These are phyloP conservation scores for Megathymus violae DNA, from an alignment of 1,140 invertebrate species.

Conservation along the genomic window DNA sequence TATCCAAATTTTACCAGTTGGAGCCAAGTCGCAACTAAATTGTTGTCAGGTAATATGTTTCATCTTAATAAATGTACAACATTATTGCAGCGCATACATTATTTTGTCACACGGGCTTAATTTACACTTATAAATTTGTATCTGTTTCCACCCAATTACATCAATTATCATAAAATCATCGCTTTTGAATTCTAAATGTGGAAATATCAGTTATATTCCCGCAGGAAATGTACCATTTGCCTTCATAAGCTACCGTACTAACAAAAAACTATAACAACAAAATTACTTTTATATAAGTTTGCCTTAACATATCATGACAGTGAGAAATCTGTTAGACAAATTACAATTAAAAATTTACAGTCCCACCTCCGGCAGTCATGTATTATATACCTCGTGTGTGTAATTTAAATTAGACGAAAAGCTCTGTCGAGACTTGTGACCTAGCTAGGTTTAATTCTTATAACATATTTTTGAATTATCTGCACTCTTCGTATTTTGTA, in stretches of 20 bases:
- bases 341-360: conserved; percentile 30
- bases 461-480: conserved; percentile 40
- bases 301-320: conserved; percentile 13
- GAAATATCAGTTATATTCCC: too few species aligned
- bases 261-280: too few species aligned
- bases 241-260: too few species aligned
- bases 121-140: conserved; percentile 18
- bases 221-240: too few species aligned
- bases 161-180: neutral
- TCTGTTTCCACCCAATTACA: conserved; percentile 1
- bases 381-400: conserved; percentile 20
- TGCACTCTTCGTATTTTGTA: neutral
- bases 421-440: conserved; percentile 10
- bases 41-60: conserved; percentile 87
- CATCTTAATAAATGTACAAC: conserved; percentile 6
- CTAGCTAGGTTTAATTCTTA: conserved; percentile 70
- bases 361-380: conserved; percentile 13
- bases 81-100: conserved; percentile 8
- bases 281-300: too few species aligned
- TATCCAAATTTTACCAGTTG: conserved; percentile 93
- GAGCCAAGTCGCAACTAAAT: conserved; percentile 92
- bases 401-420: conserved; percentile 31
- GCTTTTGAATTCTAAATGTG: neutral
- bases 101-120: conserved; percentile 2
- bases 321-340: conserved; percentile 14